Conservation (phyloP, 2,113 vertebrate species). For the Balaenoptera acutorostrata region DNA sequence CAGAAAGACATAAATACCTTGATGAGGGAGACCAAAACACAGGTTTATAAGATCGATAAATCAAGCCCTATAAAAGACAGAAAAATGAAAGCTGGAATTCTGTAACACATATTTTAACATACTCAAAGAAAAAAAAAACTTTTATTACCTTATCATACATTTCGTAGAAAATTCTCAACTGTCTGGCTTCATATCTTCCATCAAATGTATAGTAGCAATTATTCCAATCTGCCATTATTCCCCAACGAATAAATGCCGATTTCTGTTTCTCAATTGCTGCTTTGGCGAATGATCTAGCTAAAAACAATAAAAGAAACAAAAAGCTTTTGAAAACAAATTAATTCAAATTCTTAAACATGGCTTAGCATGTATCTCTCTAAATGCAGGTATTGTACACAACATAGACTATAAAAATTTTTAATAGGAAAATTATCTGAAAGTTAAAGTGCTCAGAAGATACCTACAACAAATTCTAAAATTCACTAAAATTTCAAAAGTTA, state of each 20-base stretch:
- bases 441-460: background rate
- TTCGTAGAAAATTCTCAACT: constrained; percentile 91
- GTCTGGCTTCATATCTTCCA: constrained; percentile 90
- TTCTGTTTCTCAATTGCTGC: constrained; percentile 90
- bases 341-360: background rate
- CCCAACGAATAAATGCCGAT: constrained; percentile 94
- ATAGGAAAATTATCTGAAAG: background rate
- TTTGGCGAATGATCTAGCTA: constrained; percentile 93
- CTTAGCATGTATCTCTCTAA: background rate
- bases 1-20: constrained; percentile 80
- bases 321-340: background rate
- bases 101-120: background rate
- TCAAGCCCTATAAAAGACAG: constrained; percentile 82
- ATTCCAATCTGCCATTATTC: constrained; percentile 97
- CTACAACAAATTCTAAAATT: background rate
- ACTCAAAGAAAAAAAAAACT: background rate
- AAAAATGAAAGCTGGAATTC: background rate
- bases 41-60: constrained; percentile 96
- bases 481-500: constrained; percentile 7
- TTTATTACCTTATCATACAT: constrained; percentile 93
- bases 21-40: constrained; percentile 98
- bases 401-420: background rate
- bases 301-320: constrained; percentile 33
- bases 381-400: background rate
- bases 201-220: constrained; percentile 92